phyloP scores from a whole-genome alignment of 2,888 invertebrate genomes.

The Yponomeuta evonymella region DNA sequence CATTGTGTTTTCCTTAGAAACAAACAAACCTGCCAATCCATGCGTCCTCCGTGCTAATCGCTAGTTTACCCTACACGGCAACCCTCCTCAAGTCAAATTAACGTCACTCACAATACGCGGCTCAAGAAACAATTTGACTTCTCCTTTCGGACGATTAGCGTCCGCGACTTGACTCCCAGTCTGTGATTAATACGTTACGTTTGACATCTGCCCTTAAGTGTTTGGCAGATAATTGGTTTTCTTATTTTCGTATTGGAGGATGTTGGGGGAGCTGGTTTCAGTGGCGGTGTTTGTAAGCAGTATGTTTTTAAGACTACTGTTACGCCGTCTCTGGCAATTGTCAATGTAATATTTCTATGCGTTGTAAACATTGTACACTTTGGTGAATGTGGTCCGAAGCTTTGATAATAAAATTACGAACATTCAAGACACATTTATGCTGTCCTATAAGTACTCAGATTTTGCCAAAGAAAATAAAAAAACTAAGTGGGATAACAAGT shows the following conservation, averaged over 20 bases:
- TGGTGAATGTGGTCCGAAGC: too few relatives aligned
- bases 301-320: too few relatives aligned
- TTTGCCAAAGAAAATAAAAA: too few relatives aligned
- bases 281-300: background rate
- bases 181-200: conserved; percentile 13
- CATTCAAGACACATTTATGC: too few relatives aligned
- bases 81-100: conserved; percentile 15
- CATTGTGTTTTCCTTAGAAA: too few relatives aligned
- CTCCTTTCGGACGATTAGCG: conserved; percentile 8
- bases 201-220: conserved; percentile 13
- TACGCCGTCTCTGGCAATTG: too few relatives aligned
- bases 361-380: too few relatives aligned
- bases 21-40: background rate
- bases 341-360: too few relatives aligned
- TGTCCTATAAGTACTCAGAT: too few relatives aligned
- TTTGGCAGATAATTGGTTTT: background rate
- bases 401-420: too few relatives aligned
- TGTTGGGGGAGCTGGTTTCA: background rate
- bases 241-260: background rate
- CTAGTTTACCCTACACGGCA: conserved; percentile 23
- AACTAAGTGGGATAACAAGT: too few relatives aligned
- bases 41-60: background rate
- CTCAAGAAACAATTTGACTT: conserved; percentile 1
- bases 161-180: background rate
- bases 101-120: background rate